Base-by-base conservation (phyloP, 2,797 vertebrate genomes). In the Calcarius lapponicus region DNA sequence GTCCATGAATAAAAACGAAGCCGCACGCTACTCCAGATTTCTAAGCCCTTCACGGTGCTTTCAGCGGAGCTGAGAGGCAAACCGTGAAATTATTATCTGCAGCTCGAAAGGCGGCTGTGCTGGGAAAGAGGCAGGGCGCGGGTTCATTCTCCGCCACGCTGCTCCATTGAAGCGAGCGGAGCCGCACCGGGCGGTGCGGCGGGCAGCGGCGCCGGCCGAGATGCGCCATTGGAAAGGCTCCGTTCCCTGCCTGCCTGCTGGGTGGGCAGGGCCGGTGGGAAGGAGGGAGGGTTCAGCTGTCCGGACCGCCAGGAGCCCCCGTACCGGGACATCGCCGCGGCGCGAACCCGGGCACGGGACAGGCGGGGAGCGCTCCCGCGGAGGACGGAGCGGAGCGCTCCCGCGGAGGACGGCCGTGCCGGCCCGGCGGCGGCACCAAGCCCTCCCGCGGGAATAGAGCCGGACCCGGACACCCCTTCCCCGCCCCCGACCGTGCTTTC, bases 101-200 rank as follows among this genome's bases (percentile, higher is more conserved):
- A 17, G 42, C 20, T 6, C 31, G 36, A 17, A 7, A 13, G 38
- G 1, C 4, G 42, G n/a, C 62, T 34, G 57, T 11, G 45, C 10
- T 7, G 2, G 28, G 9, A 0, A 7, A 11, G 18, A 12, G 3
- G 74, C 38, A 22, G 13, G 28, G 17, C 17, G 19, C 0, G 40
- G 26, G 19, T 1, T 80, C 56, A 0, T 7, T 13, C 6, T 13
- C 6, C 14, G 43, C 31, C 40, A 1, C 0, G 51, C 65, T 2
- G 69, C 73, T 36, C 24, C 28, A 14, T 0, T 3, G 80, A 34
- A 45, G 22, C 20, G 22, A 4, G 10, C 0, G 57, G 82, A 50
- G 70, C 53, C 38, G 90, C 87, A 15, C 1, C 8, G 69, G 16
- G 6, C 6, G 72, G 71, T 29, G 86, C 14, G 1, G 80, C 7